Conservation (phyloP, 2,888 invertebrate genomes). For the Oligia latruncula region DNA sequence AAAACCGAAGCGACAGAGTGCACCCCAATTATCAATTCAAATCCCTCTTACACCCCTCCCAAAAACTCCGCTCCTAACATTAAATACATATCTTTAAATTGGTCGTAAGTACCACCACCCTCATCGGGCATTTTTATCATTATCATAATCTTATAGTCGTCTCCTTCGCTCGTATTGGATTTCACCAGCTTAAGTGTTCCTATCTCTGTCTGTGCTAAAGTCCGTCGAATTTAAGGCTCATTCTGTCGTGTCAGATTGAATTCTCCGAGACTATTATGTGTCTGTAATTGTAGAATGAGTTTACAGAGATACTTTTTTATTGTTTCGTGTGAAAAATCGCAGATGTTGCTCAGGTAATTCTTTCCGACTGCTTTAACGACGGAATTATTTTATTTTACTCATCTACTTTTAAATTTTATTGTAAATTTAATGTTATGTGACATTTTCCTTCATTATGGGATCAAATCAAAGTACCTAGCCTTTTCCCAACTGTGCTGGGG, state of each 20-base stretch:
- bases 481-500: neutral
- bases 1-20: conserved; percentile 76
- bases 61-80: conserved; percentile 78
- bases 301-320: conserved; percentile 60
- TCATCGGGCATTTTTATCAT: conserved; percentile 87
- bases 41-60: conserved; percentile 77
- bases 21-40: conserved; percentile 87
- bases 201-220: conserved; percentile 73
- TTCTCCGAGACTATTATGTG: conserved; percentile 82
- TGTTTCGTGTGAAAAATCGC: conserved; percentile 63
- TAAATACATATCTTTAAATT: conserved; percentile 90
- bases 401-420: conserved; percentile 23
- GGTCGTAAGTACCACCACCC: conserved; percentile 88
- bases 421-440: neutral
- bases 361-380: conserved; percentile 13
- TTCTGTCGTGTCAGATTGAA: conserved; percentile 83
- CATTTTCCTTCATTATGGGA: neutral
- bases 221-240: conserved; percentile 83
- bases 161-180: conserved; percentile 69
- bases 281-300: conserved; percentile 81
- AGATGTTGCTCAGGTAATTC: conserved; percentile 55
- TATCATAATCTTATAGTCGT: conserved; percentile 86
- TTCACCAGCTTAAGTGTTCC: conserved; percentile 57
- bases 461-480: neutral
- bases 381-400: conserved; percentile 16